Base-by-base conservation (phyloP, 2,888 invertebrate genomes). In the Leptinotarsa peninsularis region DNA sequence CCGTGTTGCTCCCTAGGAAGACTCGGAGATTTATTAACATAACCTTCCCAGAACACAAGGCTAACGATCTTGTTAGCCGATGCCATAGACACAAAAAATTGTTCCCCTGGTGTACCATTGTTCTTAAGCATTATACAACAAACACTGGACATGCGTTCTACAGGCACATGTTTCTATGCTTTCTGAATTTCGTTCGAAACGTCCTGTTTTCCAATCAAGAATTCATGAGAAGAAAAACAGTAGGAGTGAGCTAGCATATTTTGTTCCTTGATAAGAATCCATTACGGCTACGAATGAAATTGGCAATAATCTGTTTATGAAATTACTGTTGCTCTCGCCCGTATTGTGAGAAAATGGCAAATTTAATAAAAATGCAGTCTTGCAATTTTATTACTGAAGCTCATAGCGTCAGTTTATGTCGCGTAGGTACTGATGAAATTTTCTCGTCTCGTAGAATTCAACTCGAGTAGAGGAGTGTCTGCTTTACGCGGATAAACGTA, bases 351-450 rank as follows among this genome's bases (percentile, higher is more conserved):
- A 18, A 63, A 33, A 63, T 43, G 63, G 33, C 63, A 63, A 63
- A 63, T 63, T 63, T 43, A 63, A 63, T 63, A 63, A 63, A 63
- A 63, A 63, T 63, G 43, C 63, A 63, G n/a, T 63, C 63, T 43
- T 43, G 63, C 43, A 63, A 63, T 43, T 63, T 43, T 63, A 63
- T 63, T 63, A 63, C 43, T 15, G 63, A 10, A 58, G 58, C 58
- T 58, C 63, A 63, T 63, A 43, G 63, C 63, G 63, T 33, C 63
- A 43, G 23, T 58, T 58, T 58, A 23, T 21, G 58, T 58, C 58
- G 23, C 58, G 21, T 21, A 21, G 21, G 21, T 58, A 23, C 58
- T 58, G 58, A 58, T 58, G 58, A 58, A 58, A 58, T 58, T 58
- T 58, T 21, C 58, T 58, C 58, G 58, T 58, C 23, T 58, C 58